These are phyloP conservation scores for Drosophila putrida DNA, from an alignment of 2,888 invertebrate genomes.

Conservation along the genomic window DNA sequence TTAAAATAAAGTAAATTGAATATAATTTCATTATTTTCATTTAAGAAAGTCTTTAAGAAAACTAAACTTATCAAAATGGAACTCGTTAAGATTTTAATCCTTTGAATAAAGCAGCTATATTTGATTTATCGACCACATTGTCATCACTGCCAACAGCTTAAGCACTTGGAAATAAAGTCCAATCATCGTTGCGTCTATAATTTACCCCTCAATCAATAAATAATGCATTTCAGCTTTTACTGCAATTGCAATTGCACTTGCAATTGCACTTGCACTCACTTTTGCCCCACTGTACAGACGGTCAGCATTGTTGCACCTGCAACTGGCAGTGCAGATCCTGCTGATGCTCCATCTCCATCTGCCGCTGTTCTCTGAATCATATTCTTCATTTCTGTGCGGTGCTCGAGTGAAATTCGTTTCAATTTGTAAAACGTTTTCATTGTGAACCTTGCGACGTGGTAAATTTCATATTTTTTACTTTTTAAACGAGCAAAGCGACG, in stretches of 20 bases:
- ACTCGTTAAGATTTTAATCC: not conserved
- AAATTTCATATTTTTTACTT: conserved; percentile 54
- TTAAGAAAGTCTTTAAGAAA: no score
- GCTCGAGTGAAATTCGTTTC: conserved; percentile 63
- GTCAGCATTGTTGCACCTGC: conserved; percentile 6
- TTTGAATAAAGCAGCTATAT: not conserved
- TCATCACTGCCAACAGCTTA: no score
- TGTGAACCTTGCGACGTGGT: conserved; percentile 48
- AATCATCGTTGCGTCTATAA: not conserved
- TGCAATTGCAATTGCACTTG: no score
- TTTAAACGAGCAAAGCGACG: conserved; percentile 18
- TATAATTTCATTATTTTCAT: no score
- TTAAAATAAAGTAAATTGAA: no score
- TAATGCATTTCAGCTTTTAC: not conserved
- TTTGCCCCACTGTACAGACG: conserved; percentile 19
- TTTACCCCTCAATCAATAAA: not conserved
- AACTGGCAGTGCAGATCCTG: conserved; percentile 12
- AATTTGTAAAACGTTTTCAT: conserved; percentile 71
- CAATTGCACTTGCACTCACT: not conserved
- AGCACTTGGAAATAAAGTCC: no score
- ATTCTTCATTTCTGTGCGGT: conserved; percentile 47
- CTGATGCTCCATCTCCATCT: conserved; percentile 14
- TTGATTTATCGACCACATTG: no score
- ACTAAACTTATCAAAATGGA: not conserved
- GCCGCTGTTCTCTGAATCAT: conserved; percentile 35